A percentile compares a stretch with the other conserved stretches of the same genome.
Conservation (phyloP, 2,797 vertebrate genomes). For the Pyrocephalus nanus region DNA sequence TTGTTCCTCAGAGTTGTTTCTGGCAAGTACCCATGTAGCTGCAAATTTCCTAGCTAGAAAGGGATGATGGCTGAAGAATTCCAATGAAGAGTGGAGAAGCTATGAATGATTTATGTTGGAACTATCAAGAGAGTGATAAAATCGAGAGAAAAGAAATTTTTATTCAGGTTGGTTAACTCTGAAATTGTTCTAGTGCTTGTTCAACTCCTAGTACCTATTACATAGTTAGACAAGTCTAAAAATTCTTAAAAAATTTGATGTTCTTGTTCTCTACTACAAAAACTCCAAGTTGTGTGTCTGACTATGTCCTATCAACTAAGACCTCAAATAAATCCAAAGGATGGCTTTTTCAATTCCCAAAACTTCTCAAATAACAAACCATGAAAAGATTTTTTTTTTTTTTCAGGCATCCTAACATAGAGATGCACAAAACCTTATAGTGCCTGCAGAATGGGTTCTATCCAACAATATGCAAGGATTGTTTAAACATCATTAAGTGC, state of each 20-base stretch:
- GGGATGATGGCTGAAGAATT: neutral
- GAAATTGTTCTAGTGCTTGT: neutral
- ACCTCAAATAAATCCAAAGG: neutral
- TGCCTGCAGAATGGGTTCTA: neutral
- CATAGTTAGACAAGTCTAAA: neutral
- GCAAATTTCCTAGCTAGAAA: neutral
- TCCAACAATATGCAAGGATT: neutral
- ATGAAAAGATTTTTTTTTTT: neutral
- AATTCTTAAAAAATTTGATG: neutral
- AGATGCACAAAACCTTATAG: neutral
- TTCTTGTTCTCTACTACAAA: neutral
- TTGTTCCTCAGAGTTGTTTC: neutral
- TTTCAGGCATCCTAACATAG: neutral
- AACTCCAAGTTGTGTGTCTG: rapidly evolving
- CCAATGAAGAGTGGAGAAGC: neutral
- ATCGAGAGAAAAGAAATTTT: neutral
- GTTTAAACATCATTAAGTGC: neutral
- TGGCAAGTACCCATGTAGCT: neutral
- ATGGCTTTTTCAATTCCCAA: neutral
- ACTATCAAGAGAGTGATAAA: neutral
- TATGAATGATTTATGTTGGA: neutral
- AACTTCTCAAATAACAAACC: neutral
- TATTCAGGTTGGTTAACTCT: neutral
- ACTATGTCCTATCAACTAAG: neutral
- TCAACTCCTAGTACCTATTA: neutral